A percentile compares a stretch with the other conserved stretches of the same genome.
Conservation (phyloP, 2,797 vertebrate species). For the Coracias cyanogaster region DNA sequence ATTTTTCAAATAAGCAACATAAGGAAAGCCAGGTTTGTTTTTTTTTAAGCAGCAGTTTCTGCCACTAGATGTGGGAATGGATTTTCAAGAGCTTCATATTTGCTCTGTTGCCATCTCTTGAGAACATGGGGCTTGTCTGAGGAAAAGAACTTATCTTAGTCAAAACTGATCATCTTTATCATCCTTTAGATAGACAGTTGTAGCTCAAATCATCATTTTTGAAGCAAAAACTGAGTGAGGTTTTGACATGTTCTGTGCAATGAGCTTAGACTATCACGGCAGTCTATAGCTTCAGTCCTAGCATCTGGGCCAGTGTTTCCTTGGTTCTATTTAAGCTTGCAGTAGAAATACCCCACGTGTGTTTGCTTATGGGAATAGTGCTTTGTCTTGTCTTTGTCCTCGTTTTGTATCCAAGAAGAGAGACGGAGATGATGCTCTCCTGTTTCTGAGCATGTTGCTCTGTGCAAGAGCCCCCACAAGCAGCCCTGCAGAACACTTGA, state of each 20-base stretch:
- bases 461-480: neutral
- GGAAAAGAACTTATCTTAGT: neutral
- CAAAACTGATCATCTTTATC: neutral
- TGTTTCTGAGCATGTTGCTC: neutral
- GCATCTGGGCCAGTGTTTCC: neutral
- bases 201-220: neutral
- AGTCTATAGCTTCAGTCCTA: neutral
- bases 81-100: neutral
- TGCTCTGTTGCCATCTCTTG: neutral
- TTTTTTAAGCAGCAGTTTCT: neutral
- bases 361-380: neutral
- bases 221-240: neutral
- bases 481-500: neutral
- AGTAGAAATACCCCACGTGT: neutral
- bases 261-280: neutral
- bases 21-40: neutral
- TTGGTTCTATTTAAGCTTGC: neutral
- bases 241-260: neutral
- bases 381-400: neutral
- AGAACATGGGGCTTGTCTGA: neutral
- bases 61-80: neutral
- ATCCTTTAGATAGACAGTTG: neutral
- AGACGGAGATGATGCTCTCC: neutral
- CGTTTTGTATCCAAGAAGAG: neutral
- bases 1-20: neutral